phyloP scores from a whole-genome alignment of 2,113 vertebrate genomes.

The Terrapene triunguis region DNA sequence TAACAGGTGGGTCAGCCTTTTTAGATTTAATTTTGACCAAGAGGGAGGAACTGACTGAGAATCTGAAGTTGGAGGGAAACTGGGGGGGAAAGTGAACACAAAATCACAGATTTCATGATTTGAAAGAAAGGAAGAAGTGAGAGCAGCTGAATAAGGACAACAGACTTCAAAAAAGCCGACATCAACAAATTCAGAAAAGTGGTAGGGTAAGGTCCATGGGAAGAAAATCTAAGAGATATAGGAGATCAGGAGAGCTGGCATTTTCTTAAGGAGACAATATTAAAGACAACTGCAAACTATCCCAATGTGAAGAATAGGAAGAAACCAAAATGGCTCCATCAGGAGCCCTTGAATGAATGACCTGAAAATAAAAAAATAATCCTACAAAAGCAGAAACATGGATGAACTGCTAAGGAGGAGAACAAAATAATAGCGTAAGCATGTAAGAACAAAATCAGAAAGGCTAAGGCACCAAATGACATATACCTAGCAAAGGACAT shows the following conservation, averaged over 20 bases:
- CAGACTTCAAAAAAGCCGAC: background rate
- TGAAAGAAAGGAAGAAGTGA: background rate
- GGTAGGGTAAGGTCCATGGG: background rate
- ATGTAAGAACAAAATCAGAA: background rate
- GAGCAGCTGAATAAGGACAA: background rate
- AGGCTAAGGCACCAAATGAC: background rate
- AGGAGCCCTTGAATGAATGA: background rate
- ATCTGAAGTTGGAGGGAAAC: background rate
- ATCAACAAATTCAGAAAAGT: background rate
- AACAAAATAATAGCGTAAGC: background rate
- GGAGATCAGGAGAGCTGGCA: background rate
- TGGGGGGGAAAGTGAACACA: background rate
- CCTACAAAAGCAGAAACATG: background rate
- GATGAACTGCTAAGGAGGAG: background rate
- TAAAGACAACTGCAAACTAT: background rate
- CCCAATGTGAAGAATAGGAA: background rate
- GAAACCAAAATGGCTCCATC: background rate
- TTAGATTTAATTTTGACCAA: background rate
- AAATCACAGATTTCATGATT: background rate
- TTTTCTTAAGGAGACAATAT: background rate
- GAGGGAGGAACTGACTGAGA: background rate
- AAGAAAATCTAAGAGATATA: background rate
- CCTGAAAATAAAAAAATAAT: background rate
- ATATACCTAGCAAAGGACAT: background rate
- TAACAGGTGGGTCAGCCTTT: background rate